Conservation (phyloP, 2,113 vertebrate genomes). For the Vireo altiloquus region DNA sequence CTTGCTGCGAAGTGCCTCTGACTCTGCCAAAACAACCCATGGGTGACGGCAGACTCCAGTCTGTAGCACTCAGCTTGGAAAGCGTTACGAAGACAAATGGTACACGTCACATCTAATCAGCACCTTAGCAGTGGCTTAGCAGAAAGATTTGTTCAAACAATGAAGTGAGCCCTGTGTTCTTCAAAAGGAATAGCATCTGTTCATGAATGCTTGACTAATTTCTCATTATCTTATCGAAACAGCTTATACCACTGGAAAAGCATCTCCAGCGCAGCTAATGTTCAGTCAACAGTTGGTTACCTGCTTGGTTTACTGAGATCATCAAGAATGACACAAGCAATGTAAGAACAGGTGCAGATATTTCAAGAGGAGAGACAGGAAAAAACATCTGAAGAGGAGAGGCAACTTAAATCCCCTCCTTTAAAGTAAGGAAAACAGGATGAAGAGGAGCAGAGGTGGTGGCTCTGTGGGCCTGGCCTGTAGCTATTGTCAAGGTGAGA, state of each 20-base stretch:
- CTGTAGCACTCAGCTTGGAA: not conserved
- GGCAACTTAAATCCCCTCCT: not conserved
- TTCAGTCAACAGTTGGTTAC: conserved; percentile 20
- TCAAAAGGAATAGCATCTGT: conserved; percentile 56
- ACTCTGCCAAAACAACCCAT: not conserved
- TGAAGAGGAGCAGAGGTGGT: not conserved
- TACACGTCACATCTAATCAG: not conserved
- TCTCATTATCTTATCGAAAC: conserved; percentile 57
- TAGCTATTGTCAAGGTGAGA: not conserved
- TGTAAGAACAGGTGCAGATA: not conserved
- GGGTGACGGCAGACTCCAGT: not conserved
- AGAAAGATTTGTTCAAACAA: conserved; percentile 47
- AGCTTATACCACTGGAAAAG: conserved; percentile 29
- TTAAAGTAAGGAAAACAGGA: not conserved
- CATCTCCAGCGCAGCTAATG: not conserved
- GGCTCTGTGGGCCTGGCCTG: not conserved
- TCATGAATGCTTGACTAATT: conserved; percentile 60
- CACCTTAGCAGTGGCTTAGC: conserved; percentile 10
- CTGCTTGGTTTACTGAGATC: conserved; percentile 44
- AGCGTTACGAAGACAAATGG: conserved; percentile 47
- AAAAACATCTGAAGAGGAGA: not conserved
- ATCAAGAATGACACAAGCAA: not conserved
- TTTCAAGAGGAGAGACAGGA: not conserved
- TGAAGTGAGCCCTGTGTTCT: conserved; percentile 26
- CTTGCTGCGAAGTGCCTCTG: not conserved